Conservation (phyloP, 2,797 vertebrate species). For the Arctocebus calabarensis region DNA sequence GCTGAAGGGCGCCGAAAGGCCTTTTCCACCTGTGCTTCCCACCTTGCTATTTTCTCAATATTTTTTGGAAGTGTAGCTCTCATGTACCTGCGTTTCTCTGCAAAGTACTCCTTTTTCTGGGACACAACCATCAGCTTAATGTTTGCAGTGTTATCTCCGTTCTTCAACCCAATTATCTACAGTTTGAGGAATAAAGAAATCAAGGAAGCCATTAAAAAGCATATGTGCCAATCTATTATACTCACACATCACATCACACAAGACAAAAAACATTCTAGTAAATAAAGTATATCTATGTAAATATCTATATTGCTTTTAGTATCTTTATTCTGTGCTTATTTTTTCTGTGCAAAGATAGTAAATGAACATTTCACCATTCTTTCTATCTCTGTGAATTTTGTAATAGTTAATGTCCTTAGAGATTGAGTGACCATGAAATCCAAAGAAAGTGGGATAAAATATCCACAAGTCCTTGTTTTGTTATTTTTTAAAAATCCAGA, state of each 20-base stretch:
- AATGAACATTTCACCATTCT: not conserved
- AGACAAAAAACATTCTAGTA: not conserved
- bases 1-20: constrained; percentile 80
- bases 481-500: not conserved
- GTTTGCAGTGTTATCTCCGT: constrained; percentile 49
- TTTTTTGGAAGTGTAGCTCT: constrained; percentile 75
- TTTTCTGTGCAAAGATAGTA: not conserved
- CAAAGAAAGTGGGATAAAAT: not conserved
- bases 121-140: constrained; percentile 56
- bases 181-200: constrained; percentile 70
- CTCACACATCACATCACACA: not conserved
- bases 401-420: not conserved
- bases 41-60: constrained; percentile 85
- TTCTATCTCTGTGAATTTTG: not conserved
- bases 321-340: not conserved
- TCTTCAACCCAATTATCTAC: constrained; percentile 72
- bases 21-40: constrained; percentile 87
- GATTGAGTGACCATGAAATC: not conserved
- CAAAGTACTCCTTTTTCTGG: constrained; percentile 59
- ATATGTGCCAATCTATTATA: not conserved
- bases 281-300: not conserved
- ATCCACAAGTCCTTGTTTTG: not conserved
- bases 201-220: not conserved
- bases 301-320: not conserved
- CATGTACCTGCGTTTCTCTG: constrained; percentile 65